Conservation (phyloP, 2,113 vertebrate species). For the Amblyornis subalaris region DNA sequence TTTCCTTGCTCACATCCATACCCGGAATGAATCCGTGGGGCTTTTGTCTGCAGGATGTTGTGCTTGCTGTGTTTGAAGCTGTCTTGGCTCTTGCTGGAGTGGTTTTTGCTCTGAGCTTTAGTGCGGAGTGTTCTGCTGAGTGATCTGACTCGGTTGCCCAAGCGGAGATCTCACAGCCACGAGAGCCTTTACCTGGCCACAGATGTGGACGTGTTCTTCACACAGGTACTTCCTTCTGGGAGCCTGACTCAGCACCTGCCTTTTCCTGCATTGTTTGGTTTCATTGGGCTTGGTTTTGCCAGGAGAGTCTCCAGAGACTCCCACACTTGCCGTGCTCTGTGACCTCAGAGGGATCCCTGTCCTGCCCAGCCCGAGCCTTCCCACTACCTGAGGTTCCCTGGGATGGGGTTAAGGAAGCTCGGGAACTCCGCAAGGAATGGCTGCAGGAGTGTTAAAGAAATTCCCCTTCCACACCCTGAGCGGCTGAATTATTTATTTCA, state of each 20-base stretch:
- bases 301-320: background rate
- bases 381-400: accelerated
- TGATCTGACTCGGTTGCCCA: background rate
- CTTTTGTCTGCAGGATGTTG: background rate
- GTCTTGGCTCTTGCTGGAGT: background rate
- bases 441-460: background rate
- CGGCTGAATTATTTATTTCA: background rate
- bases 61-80: background rate
- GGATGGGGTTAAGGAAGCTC: background rate
- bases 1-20: background rate
- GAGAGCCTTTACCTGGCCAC: accelerated
- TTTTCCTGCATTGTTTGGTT: background rate
- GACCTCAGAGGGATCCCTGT: background rate
- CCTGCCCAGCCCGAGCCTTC: accelerated
- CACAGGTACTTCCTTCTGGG: background rate
- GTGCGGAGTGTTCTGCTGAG: background rate
- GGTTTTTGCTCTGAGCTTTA: background rate
- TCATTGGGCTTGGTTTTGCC: background rate
- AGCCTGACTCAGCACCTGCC: background rate
- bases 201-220: accelerated
- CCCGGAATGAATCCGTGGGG: background rate
- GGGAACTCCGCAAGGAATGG: background rate
- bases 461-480: background rate
- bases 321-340: accelerated
- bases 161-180: background rate